A percentile compares a stretch with the other conserved stretches of the same genome.
Evolutionary conservation across 1,140 invertebrate species (phyloP).

Genomic region (Drosophila tropicalis): DNA sequence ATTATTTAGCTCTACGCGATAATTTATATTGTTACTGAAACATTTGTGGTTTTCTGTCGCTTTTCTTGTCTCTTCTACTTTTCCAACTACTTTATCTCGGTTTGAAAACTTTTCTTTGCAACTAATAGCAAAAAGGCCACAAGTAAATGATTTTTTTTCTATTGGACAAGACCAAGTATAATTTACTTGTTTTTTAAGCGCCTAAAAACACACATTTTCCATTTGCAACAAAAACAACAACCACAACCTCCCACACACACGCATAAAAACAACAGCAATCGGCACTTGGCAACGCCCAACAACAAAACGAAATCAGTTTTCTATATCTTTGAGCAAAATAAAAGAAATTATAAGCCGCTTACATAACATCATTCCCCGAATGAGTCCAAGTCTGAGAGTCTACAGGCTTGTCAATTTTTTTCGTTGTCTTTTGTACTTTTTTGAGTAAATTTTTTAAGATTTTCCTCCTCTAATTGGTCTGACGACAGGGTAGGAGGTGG

Average conservation of each 20-base stretch:
- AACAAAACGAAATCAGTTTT: constrained; percentile 36
- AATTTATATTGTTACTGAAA: neutral
- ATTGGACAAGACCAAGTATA: constrained; percentile 38
- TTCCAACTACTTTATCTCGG: neutral
- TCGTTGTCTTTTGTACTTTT: neutral
- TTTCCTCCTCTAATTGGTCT: constrained; percentile 43
- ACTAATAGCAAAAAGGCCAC: constrained; percentile 1
- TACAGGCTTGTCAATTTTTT: neutral
- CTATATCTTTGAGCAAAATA: constrained; percentile 27
- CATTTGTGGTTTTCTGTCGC: neutral
- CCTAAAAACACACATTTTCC: constrained; percentile 64
- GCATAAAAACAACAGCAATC: constrained; percentile 27
- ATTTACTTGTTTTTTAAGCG: constrained; percentile 58
- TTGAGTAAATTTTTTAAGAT: constrained; percentile 41
- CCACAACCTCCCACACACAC: constrained; percentile 25
- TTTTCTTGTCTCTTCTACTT: neutral
- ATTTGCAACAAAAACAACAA: constrained; percentile 49
- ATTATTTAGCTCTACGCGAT: neutral
- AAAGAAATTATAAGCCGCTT: constrained; percentile 64
- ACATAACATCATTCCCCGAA: constrained; percentile 59
- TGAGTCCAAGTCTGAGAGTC: constrained; percentile 35
- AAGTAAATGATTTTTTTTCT: neutral
- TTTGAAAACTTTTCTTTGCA: neutral
- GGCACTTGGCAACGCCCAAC: constrained; percentile 49
- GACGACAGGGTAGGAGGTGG: neutral